Evolutionary conservation across 2,888 invertebrate species (phyloP).

Genomic region (Rotaria socialis): DNA sequence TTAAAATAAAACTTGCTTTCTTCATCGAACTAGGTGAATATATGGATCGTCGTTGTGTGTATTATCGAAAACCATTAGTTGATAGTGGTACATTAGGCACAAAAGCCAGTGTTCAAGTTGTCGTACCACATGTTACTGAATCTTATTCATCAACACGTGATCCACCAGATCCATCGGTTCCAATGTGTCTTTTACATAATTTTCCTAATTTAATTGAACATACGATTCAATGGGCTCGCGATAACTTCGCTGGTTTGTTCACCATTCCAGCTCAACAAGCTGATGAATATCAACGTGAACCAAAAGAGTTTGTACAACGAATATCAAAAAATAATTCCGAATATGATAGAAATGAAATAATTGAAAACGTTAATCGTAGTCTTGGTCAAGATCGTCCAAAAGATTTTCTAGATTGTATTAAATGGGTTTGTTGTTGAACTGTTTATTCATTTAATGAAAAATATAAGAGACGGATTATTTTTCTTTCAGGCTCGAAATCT

Average conservation of each 20-base stretch:
- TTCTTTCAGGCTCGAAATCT: neutral
- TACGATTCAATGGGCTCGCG: slow-evolving; percentile 62
- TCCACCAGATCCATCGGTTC: slow-evolving; percentile 95
- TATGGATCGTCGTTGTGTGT: slow-evolving; percentile 94
- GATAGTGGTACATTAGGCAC: slow-evolving; percentile 97
- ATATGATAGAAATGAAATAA: slow-evolving; percentile 34
- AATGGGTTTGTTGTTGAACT: slow-evolving; percentile 37
- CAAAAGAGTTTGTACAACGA: slow-evolving; percentile 28
- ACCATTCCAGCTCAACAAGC: slow-evolving; percentile 71
- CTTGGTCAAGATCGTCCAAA: slow-evolving; percentile 31
- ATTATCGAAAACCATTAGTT: slow-evolving; percentile 86
- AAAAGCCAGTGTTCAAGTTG: slow-evolving; percentile 85
- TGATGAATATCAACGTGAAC: slow-evolving; percentile 54
- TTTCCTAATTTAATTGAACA: slow-evolving; percentile 96
- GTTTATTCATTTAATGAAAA: neutral
- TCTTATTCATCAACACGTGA: slow-evolving; percentile 92
- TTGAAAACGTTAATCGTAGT: slow-evolving; percentile 31
- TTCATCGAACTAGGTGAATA: slow-evolving; percentile 62
- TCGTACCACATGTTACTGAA: slow-evolving; percentile 90
- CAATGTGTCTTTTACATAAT: slow-evolving; percentile 94
- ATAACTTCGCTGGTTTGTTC: slow-evolving; percentile 83
- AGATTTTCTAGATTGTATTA: slow-evolving; percentile 38
- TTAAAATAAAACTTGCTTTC: neutral
- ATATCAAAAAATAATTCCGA: neutral
- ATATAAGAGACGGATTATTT: neutral